Conservation (phyloP, 2,888 invertebrate species). For the Biston betularia region DNA sequence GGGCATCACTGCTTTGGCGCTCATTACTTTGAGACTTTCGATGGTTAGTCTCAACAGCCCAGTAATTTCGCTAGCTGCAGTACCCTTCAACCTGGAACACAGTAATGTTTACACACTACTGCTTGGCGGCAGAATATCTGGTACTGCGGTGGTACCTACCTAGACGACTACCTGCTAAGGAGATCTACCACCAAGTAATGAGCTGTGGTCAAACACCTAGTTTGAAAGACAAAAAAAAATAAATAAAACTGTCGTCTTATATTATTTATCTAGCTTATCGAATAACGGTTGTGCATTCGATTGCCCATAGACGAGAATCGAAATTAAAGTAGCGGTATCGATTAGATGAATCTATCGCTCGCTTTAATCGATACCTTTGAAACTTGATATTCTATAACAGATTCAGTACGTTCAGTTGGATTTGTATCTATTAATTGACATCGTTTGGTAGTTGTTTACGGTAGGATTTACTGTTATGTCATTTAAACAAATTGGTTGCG, state of each 20-base stretch:
- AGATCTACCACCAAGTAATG: too few species aligned
- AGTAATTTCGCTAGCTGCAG: too few species aligned
- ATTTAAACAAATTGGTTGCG: constrained; percentile 17
- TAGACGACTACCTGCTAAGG: too few species aligned
- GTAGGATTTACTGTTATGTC: constrained; percentile 20
- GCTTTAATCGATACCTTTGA: constrained; percentile 27
- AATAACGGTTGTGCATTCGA: constrained; percentile 35
- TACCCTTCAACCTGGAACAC: too few species aligned
- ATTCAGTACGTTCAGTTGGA: constrained; percentile 20
- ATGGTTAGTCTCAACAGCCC: too few species aligned
- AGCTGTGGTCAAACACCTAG: too few species aligned
- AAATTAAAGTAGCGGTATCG: constrained; percentile 41
- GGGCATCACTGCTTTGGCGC: too few species aligned
- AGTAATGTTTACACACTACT: too few species aligned
- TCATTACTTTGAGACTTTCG: too few species aligned
- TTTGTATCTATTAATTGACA: constrained; percentile 33
- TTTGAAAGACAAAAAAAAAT: too few species aligned
- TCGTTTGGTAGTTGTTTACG: constrained; percentile 23
- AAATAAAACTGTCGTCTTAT: background rate
- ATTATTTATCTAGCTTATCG: constrained; percentile 33
- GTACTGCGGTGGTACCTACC: too few species aligned
- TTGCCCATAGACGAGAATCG: constrained; percentile 22
- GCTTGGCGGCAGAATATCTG: too few species aligned
- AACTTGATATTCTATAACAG: constrained; percentile 28
- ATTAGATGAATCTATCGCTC: constrained; percentile 27